These are phyloP conservation scores for Elysia crispata DNA, from an alignment of 2,888 invertebrate genomes.

Conservation along the genomic window DNA sequence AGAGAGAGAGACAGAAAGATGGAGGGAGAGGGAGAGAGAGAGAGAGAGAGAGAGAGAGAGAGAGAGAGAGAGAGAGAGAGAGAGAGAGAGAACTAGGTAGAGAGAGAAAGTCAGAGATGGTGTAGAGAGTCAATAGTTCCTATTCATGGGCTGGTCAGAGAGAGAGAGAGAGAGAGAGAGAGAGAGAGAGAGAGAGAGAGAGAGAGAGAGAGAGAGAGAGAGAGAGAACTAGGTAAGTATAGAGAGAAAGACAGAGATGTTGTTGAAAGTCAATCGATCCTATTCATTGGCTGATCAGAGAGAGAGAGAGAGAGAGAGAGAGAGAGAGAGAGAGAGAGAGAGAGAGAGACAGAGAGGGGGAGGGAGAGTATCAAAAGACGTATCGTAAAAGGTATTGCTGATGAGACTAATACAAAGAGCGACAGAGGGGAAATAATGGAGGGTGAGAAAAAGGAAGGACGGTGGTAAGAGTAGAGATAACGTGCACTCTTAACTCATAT, in stretches of 20 bases:
- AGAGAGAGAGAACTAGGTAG: constrained; percentile 24
- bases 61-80: background rate
- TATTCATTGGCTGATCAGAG: no score
- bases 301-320: constrained; percentile 10
- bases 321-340: constrained; percentile 10
- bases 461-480: no score
- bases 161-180: background rate
- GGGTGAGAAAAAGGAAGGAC: no score
- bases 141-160: no score
- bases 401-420: background rate
- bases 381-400: background rate
- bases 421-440: no score
- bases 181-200: background rate
- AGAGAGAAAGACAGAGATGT: constrained; percentile 11
- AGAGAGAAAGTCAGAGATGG: no score
- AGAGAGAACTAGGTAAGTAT: background rate
- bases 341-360: background rate
- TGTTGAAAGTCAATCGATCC: no score
- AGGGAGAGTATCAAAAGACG: background rate
- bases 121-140: no score
- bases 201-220: background rate
- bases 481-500: no score
- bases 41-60: no score
- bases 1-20: no score
- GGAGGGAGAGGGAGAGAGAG: no score